A percentile compares a stretch with the other conserved stretches of the same genome.
phyloP scores from a whole-genome alignment of 2,797 vertebrate genomes.

The Catharus ustulatus region DNA sequence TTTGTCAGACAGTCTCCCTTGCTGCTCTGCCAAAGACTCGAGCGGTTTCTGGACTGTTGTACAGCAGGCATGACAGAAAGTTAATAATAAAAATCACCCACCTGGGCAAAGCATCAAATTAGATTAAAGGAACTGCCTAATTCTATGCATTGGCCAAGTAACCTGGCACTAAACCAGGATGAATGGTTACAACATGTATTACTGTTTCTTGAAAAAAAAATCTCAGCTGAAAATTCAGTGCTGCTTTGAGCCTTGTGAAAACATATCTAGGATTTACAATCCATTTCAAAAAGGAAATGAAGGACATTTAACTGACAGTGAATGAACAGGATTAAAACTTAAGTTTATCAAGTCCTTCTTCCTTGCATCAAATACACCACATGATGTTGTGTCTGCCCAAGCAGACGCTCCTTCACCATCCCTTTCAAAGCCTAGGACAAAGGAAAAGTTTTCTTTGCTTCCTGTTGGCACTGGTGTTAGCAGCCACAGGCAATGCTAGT shows the following conservation, averaged over 20 bases:
- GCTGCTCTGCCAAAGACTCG: conserved; percentile 37
- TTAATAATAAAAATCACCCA: conserved; percentile 62
- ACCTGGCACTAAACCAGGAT: not conserved
- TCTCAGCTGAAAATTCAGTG: conserved; percentile 1
- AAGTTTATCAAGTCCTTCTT: not conserved
- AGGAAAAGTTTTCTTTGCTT: not conserved
- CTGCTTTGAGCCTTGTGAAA: not conserved
- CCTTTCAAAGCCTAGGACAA: not conserved
- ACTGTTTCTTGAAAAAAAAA: conserved; percentile 12
- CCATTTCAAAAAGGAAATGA: not conserved
- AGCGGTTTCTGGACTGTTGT: conserved; percentile 48
- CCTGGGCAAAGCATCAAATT: conserved; percentile 33
- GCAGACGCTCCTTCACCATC: not conserved
- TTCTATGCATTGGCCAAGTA: conserved; percentile 8
- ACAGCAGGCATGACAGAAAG: conserved; percentile 38
- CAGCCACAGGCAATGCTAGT: not conserved
- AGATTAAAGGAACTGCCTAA: conserved; percentile 28
- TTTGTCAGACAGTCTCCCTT: conserved; percentile 28
- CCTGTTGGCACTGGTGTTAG: not conserved
- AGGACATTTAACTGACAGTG: not conserved
- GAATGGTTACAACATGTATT: conserved; percentile 10
- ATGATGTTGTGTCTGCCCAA: not conserved
- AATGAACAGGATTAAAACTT: not conserved
- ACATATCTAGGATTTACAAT: not conserved
- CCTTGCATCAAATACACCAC: not conserved